Evolutionary conservation across 2,113 vertebrate genomes (phyloP).

Genomic region (Semnornis frantzii): DNA sequence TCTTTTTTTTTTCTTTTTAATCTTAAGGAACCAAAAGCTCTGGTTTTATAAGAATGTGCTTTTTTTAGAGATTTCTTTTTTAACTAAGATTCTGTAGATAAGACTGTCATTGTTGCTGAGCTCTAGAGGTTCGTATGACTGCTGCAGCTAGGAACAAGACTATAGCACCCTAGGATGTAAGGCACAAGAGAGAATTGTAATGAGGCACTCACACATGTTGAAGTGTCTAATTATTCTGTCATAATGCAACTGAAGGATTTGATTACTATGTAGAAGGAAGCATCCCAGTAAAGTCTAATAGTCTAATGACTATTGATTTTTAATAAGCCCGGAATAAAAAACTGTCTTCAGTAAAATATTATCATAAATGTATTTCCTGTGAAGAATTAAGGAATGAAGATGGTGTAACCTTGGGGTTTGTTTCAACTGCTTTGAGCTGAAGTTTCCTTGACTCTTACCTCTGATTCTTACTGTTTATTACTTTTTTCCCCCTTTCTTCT

Average conservation of each 20-base stretch:
- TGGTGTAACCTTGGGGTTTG: background rate
- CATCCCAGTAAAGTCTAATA: background rate
- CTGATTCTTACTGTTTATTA: background rate
- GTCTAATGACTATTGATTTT: slow-evolving; percentile 26
- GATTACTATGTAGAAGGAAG: background rate
- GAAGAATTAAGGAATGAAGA: background rate
- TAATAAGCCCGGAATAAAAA: slow-evolving; percentile 24
- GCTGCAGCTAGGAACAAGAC: background rate
- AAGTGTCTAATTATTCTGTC: slow-evolving; percentile 12
- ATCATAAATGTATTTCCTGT: background rate
- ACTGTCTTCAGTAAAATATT: slow-evolving; percentile 13
- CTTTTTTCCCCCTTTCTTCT: background rate
- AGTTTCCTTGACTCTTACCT: no score
- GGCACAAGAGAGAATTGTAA: background rate
- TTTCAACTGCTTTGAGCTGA: background rate
- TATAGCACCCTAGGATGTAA: background rate
- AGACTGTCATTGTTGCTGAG: background rate
- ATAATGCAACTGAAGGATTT: slow-evolving; percentile 25
- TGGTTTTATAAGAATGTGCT: background rate
- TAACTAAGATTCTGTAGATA: background rate
- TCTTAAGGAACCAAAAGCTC: background rate
- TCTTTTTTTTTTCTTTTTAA: background rate
- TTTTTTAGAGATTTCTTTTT: background rate
- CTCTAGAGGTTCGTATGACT: background rate
- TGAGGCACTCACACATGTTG: background rate